These are phyloP conservation scores for Danionella dracula DNA, from an alignment of 2,797 vertebrate genomes.

Conservation along the genomic window DNA sequence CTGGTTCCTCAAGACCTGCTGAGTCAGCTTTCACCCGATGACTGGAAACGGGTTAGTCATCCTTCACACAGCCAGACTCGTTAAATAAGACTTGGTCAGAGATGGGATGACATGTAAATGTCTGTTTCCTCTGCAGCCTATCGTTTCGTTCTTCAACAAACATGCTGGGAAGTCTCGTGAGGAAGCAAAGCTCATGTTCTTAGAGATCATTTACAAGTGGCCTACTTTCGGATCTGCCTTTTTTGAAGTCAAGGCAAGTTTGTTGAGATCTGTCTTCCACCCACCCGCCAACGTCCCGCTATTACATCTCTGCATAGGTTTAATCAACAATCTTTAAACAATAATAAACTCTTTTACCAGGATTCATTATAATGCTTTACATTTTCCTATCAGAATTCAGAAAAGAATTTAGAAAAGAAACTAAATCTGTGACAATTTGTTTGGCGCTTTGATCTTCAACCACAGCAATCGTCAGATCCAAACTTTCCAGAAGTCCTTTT, in stretches of 20 bases:
- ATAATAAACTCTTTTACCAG: too few relatives aligned
- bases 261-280: too few relatives aligned
- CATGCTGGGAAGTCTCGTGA: slow-evolving; percentile 90
- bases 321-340: too few relatives aligned
- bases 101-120: too few relatives aligned
- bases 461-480: slow-evolving; percentile 94
- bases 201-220: slow-evolving; percentile 96
- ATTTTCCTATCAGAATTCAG: too few relatives aligned
- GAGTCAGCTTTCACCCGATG: slow-evolving; percentile 88
- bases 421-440: background rate
- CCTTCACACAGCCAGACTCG: background rate
- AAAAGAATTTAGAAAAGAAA: too few relatives aligned
- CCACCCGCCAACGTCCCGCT: too few relatives aligned
- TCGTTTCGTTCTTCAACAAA: slow-evolving; percentile 93
- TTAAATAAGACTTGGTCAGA: background rate
- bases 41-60: slow-evolving; percentile 87
- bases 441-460: background rate
- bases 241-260: slow-evolving; percentile 95
- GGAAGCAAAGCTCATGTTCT: slow-evolving; percentile 92
- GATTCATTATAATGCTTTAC: too few relatives aligned
- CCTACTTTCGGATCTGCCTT: slow-evolving; percentile 96
- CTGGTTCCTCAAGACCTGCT: slow-evolving; percentile 92
- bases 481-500: slow-evolving; percentile 94
- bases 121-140: slow-evolving; percentile 68
- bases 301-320: too few relatives aligned